Evolutionary conservation across 2,797 vertebrate species (phyloP), one percentile per base, ranked within the genome.

Genomic region (Neomorphus geoffroyi): DNA sequence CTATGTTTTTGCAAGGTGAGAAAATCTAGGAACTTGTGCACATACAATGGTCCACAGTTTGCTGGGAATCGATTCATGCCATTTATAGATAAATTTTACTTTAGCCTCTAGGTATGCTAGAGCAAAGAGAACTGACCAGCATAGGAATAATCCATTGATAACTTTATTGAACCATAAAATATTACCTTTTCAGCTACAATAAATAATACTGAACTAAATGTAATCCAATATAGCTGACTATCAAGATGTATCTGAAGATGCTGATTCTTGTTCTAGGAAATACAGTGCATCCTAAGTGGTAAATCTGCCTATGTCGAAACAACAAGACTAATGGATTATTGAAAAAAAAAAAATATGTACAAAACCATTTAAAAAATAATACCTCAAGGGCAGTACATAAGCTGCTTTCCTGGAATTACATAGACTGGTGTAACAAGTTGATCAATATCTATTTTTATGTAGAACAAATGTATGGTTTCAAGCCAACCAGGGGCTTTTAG

Each of bases 391-490:
- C 86, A 82, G 23, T 56, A 79, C 28, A n/a, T 33, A 81, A 88
- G 2, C 14, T 88, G 7, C 28, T 78, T 84, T 70, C 3, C 6
- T 73, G 28, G 28, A 51, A 41, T 48, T 73, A 70, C 85, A 85
- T 48, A 60, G 18, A 57, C 35, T 75, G 33, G 43, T 81, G 67
- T 51, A 86, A 88, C n/a, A 84, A 6, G 28, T 80, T 87, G 78
- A 73, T 78, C 26, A 46, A 13, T 65, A 81, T 67, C 65, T 83
- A 84, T 75, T 96, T 92, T 88, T 46, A 22, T 72, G 26, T 37
- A 80, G 61, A 92, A 83, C 26, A 95, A 88, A 86, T 61, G 19
- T 26, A 90, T 56, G 24, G 30, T 88, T 91, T 85, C 67, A 89
- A 91, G 74, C 79, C 87, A 94, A 93, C 33, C 8, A 53, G 41